A percentile compares a stretch with the other conserved stretches of the same genome.
Evolutionary conservation across 1,140 invertebrate species (phyloP).

Genomic region (Eumaeus atala): DNA sequence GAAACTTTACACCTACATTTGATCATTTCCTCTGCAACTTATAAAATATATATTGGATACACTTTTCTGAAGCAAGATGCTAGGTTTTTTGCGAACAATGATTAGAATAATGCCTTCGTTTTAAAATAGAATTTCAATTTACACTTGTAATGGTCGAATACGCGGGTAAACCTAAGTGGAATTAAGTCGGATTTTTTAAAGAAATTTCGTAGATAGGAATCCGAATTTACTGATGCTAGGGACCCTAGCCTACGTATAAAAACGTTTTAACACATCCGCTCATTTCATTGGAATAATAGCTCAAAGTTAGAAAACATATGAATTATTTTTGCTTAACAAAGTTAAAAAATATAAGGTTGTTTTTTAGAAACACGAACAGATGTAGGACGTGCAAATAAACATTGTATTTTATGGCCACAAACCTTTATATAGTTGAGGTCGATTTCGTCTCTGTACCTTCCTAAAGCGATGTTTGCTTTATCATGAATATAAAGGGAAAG

Average conservation of each 20-base stretch:
- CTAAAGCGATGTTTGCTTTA: slow-evolving; percentile 68
- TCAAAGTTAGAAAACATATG: slow-evolving; percentile 30
- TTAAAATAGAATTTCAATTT: too few species aligned
- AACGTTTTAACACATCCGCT: neutral
- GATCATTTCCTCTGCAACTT: too few species aligned
- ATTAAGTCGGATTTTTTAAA: slow-evolving; percentile 54
- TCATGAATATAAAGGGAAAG: slow-evolving; percentile 62
- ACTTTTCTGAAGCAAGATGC: too few species aligned
- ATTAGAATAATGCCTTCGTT: too few species aligned
- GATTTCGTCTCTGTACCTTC: slow-evolving; percentile 71
- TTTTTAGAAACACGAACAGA: slow-evolving; percentile 43
- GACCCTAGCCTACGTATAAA: slow-evolving; percentile 49
- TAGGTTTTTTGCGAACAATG: too few species aligned
- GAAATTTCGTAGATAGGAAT: slow-evolving; percentile 54
- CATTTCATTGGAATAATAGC: neutral
- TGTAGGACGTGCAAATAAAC: slow-evolving; percentile 74
- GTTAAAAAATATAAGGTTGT: slow-evolving; percentile 32
- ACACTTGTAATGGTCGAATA: neutral
- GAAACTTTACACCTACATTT: too few species aligned
- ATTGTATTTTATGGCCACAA: slow-evolving; percentile 71
- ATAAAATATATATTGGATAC: too few species aligned
- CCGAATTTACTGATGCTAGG: slow-evolving; percentile 62
- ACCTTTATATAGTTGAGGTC: slow-evolving; percentile 73
- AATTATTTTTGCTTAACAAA: slow-evolving; percentile 37
- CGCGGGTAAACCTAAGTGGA: neutral